Base-by-base conservation (phyloP, 2,888 invertebrate genomes). In the Tryphoninae sp. region DNA sequence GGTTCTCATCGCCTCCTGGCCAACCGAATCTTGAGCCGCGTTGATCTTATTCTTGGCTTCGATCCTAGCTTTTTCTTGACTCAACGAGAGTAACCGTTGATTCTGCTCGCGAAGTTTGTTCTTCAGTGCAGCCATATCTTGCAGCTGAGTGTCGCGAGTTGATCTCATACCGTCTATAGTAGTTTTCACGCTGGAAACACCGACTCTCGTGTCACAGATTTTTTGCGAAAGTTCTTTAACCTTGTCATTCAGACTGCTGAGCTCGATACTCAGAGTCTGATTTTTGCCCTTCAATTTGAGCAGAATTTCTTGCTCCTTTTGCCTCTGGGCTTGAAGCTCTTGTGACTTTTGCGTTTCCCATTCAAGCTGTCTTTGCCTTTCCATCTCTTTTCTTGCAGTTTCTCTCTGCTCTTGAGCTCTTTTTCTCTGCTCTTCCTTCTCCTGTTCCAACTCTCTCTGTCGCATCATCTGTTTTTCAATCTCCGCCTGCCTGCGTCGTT, bases 91-190 rank as follows among this genome's bases (percentile, higher is more conserved):
- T 77, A 97, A 94, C 88, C 96, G 95, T 0, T 96, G 96, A 91
- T 97, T 98, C 81, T 97, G 95, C 85, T 98, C 97, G 87, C 97
- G 97, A 0, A 97, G 94, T 87, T 95, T 94, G 9, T 95, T 95
- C 90, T 97, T 98, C 1, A 97, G 93, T 78, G 95, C 95, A 7
- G 96, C 95, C 96, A 97, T 96, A 86, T 97, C 97, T 2, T 95
- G 94, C 94, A 99, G 95, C 86, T 97, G 97, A 0, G 96, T 93
- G 91, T 99, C 99, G 2, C 99, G 94, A n/a, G 97, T 97, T 0
- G 96, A 94, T 90, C 96, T 93, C 99, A 99, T 99, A 0, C 97
- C 96, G 91, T 99, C 99, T 78, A 99, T 99, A n/a, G 97, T 97
- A 0, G 97, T 95, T 92, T 99, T 99, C 1, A 98, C 96, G 51